These are phyloP conservation scores for Ptychodera flava DNA, from an alignment of 35 echinoderm and acorn worm species.

Conservation along the genomic window DNA sequence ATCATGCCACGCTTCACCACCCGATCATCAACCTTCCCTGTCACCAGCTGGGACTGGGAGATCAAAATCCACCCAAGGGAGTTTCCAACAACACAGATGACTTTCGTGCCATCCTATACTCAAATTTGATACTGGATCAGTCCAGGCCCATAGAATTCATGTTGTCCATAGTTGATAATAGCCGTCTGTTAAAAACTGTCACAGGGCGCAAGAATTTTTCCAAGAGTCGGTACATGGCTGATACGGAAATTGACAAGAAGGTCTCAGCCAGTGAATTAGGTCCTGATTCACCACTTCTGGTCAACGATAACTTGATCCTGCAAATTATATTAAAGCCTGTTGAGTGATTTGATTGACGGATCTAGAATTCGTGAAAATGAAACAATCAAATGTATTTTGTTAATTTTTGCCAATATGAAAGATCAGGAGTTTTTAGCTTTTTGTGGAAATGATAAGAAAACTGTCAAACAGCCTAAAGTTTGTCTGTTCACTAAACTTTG, in stretches of 20 bases:
- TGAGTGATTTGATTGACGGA: too few relatives aligned
- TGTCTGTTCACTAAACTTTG: too few relatives aligned
- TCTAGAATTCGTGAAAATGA: too few relatives aligned
- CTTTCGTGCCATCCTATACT: slow-evolving; percentile 88
- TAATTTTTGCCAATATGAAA: too few relatives aligned
- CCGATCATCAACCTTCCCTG: slow-evolving; percentile 77
- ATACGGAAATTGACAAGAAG: slow-evolving; percentile 97
- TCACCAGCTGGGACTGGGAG: slow-evolving; percentile 98
- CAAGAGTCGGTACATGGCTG: slow-evolving; percentile 70
- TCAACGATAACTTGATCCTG: slow-evolving; percentile 72
- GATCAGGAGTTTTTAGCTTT: too few relatives aligned
- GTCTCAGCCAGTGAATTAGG: slow-evolving; percentile 70
- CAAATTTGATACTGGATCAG: slow-evolving; percentile 88
- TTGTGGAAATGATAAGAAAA: too few relatives aligned
- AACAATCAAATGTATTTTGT: too few relatives aligned
- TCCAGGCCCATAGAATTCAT: slow-evolving; percentile 91
- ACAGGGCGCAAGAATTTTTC: slow-evolving; percentile 94
- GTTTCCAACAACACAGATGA: slow-evolving; percentile 89
- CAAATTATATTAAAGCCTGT: slow-evolving; percentile 89
- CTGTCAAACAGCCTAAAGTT: too few relatives aligned
- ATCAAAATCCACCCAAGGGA: slow-evolving; percentile 96
- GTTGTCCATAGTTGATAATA: slow-evolving; percentile 78
- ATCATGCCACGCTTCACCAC: slow-evolving; percentile 97
- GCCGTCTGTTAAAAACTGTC: slow-evolving; percentile 46
- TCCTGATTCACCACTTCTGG: slow-evolving; percentile 42